Evolutionary conservation across 2,888 invertebrate genomes (phyloP).

Genomic region (Conchocele bisecta): DNA sequence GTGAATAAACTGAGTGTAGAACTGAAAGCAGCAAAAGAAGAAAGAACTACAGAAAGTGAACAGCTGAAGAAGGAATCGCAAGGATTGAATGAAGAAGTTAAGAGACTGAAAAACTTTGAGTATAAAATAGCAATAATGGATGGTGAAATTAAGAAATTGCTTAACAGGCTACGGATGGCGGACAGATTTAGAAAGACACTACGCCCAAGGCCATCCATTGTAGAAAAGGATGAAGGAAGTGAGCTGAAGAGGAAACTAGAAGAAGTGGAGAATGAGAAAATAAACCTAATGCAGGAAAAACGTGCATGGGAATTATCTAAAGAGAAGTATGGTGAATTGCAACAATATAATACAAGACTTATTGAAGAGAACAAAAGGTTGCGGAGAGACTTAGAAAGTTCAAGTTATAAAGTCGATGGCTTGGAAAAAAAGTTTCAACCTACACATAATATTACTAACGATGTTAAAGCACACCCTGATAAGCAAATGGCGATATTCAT

Average conservation of each 20-base stretch:
- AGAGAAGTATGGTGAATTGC: constrained; percentile 43
- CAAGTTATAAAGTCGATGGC: constrained; percentile 32
- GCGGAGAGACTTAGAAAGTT: constrained; percentile 44
- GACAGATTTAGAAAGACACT: constrained; percentile 30
- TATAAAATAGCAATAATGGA: constrained; percentile 55
- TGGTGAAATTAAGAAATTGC: constrained; percentile 43
- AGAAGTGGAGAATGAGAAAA: constrained; percentile 47
- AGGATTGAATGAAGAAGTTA: constrained; percentile 42
- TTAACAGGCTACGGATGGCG: constrained; percentile 46
- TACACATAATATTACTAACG: constrained; percentile 36
- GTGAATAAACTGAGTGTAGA: constrained; percentile 39
- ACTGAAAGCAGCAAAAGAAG: constrained; percentile 46
- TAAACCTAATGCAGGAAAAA: constrained; percentile 50
- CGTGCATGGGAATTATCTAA: constrained; percentile 53
- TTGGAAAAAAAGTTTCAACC: constrained; percentile 43
- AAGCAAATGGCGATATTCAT: constrained; percentile 43
- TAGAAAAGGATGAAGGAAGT: constrained; percentile 30
- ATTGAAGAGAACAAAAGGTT: constrained; percentile 50
- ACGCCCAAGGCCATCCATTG: constrained; percentile 1
- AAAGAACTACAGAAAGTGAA: constrained; percentile 45
- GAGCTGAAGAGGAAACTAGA: constrained; percentile 41
- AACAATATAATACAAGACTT: constrained; percentile 35
- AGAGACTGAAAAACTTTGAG: constrained; percentile 49
- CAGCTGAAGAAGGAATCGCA: constrained; percentile 47
- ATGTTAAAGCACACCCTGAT: background rate